These are phyloP conservation scores for Tragelaphus buxtoni DNA, from an alignment of 2,113 vertebrate genomes.

Conservation along the genomic window DNA sequence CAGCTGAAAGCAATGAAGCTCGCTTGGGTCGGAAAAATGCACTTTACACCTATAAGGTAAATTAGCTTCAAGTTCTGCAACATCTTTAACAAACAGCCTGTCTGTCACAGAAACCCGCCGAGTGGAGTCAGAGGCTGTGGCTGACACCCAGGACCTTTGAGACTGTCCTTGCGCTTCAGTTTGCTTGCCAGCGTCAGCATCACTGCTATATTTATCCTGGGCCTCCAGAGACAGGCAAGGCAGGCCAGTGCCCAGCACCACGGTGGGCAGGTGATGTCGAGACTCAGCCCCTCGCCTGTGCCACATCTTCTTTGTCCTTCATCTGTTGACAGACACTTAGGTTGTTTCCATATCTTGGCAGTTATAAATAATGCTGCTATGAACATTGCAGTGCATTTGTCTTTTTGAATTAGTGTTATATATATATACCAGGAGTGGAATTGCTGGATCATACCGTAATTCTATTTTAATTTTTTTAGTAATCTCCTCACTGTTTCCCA, in stretches of 20 bases:
- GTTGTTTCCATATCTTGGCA: background rate
- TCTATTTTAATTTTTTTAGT: background rate
- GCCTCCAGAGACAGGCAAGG: background rate
- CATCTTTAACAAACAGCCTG: background rate
- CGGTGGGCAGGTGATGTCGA: background rate
- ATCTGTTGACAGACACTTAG: background rate
- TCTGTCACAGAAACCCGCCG: background rate
- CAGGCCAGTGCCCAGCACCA: background rate
- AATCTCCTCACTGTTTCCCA: background rate
- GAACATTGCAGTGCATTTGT: background rate
- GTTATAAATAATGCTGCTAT: background rate
- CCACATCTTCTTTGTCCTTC: background rate
- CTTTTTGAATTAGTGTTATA: background rate
- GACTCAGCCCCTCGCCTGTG: background rate
- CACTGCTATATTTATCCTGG: background rate
- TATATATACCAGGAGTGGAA: background rate
- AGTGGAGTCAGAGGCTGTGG: background rate
- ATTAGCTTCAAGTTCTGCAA: background rate
- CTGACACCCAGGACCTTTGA: background rate
- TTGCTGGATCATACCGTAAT: background rate
- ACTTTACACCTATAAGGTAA: background rate
- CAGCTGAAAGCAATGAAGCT: background rate
- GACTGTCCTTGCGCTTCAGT: rapidly evolving
- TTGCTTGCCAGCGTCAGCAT: background rate
- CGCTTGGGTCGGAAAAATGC: background rate